These are phyloP conservation scores for Acrocera orbiculus DNA, from an alignment of 2,888 invertebrate species.

Conservation along the genomic window DNA sequence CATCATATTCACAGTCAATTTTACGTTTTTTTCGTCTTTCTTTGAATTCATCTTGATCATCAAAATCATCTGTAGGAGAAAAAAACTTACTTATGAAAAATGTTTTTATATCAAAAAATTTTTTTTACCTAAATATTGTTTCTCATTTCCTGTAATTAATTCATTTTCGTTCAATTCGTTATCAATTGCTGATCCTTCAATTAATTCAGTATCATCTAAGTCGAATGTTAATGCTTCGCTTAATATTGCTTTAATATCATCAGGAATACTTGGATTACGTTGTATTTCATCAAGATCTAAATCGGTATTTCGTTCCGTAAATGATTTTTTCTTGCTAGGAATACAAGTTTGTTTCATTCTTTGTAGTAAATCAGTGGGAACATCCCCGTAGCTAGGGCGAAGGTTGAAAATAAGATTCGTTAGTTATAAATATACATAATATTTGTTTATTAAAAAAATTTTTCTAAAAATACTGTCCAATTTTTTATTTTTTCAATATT, in stretches of 20 bases:
- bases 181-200: conserved; percentile 1
- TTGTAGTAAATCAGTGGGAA: conserved; percentile 18
- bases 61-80: conserved; percentile 20
- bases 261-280: conserved; percentile 30
- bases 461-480: too few relatives aligned
- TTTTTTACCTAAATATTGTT: conserved; percentile 4
- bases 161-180: background rate
- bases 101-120: background rate
- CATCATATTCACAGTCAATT: conserved; percentile 30
- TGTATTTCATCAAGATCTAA: conserved; percentile 31
- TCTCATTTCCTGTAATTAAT: too few relatives aligned
- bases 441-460: too few relatives aligned
- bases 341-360: conserved; percentile 32
- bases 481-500: too few relatives aligned
- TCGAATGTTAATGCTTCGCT: conserved; percentile 27
- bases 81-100: background rate
- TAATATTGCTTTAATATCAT: conserved; percentile 30
- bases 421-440: too few relatives aligned
- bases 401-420: too few relatives aligned
- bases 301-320: conserved; percentile 32
- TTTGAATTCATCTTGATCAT: conserved; percentile 24
- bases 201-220: conserved; percentile 15
- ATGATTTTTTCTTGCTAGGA: conserved; percentile 25
- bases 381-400: too few relatives aligned
- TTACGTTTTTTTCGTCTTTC: conserved; percentile 25